Conservation (phyloP, 2,113 vertebrate species). For the Irena cyanogastra region DNA sequence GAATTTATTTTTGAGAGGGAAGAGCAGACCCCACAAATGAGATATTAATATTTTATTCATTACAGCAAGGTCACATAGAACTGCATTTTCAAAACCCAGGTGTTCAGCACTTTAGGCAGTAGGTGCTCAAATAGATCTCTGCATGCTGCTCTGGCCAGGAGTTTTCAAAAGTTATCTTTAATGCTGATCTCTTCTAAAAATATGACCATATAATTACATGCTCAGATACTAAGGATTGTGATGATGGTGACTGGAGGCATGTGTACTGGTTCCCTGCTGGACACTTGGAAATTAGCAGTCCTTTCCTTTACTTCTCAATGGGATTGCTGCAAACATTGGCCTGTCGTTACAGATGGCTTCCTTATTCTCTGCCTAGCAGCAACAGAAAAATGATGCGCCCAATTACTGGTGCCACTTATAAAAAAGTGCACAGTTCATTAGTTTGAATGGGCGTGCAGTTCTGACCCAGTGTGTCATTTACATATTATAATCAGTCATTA, state of each 20-base stretch:
- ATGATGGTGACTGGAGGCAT: constrained; percentile 44
- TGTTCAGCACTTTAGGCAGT: constrained; percentile 22
- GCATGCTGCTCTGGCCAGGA: not conserved
- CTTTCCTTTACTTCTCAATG: constrained; percentile 56
- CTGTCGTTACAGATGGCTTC: constrained; percentile 45
- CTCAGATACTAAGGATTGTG: constrained; percentile 41
- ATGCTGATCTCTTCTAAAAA: constrained; percentile 53
- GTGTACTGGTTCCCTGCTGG: constrained; percentile 51
- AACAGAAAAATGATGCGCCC: constrained; percentile 39
- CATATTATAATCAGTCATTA: constrained; percentile 52
- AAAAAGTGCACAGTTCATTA: constrained; percentile 48
- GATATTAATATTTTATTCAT: constrained; percentile 23
- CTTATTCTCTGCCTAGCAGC: constrained; percentile 51
- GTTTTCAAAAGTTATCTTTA: constrained; percentile 38
- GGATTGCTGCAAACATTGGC: constrained; percentile 32
- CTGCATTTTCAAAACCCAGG: constrained; percentile 19
- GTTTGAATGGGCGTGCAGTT: constrained; percentile 53
- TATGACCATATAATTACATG: constrained; percentile 41
- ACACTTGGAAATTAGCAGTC: constrained; percentile 53
- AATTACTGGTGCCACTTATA: constrained; percentile 41
- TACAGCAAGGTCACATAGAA: constrained; percentile 11
- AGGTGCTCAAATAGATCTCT: constrained; percentile 3
- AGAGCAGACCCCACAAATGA: not conserved
- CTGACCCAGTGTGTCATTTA: constrained; percentile 50
- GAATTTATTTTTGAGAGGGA: not conserved